Base-by-base conservation (phyloP, 2,888 invertebrate genomes). In the Belgica antarctica region DNA sequence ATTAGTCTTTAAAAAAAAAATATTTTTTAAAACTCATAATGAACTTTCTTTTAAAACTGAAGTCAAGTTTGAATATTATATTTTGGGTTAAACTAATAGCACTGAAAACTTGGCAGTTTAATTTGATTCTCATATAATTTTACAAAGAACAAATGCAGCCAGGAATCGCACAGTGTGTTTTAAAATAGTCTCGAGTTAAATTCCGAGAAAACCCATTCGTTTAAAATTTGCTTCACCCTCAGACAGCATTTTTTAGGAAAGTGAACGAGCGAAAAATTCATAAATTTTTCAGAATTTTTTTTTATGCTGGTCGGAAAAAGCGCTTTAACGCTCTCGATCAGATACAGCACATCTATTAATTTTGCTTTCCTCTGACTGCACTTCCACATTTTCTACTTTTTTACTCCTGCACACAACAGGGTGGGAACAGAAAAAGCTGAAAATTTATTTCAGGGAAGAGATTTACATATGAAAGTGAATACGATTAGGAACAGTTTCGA, bases 311-410 rank as follows among this genome's bases (percentile, higher is more conserved):
- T 59, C 12, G 7, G 25, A 5, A 15, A 19, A 59, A 27, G 7
- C n/a, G 7, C 22, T 52, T 22, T 4, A 17, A 22, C 19, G 52
- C 52, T 52, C 22, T 65, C 25, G 47, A 65, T 65, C 68, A 68
- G 68, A 68, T 68, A 68, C 68, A 68, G 34, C 31, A 57, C 68
- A 59, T 47, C 68, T 68, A 68, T 68, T 68, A 68, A 68, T 57
- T 57, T 68, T 68, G 57, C 34, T 17, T 57, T 68, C 68, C 57
- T 68, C 57, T 57, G 68, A 68, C 68, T 68, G 68, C 68, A 68
- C 57, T 52, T 34, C 57, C 52, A 28, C 68, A 68, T 28, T 28
- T 41, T 66, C 22, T 46, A 27, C 46, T 19, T 22, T 8, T 52
- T 31, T 31, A 31, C 7, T 31, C 34, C 12, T 31, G n/a, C n/a